Evolutionary conservation across 2,113 vertebrate genomes (phyloP), one percentile per base, ranked within the genome.

Genomic region (Opisthocomus hoazin): DNA sequence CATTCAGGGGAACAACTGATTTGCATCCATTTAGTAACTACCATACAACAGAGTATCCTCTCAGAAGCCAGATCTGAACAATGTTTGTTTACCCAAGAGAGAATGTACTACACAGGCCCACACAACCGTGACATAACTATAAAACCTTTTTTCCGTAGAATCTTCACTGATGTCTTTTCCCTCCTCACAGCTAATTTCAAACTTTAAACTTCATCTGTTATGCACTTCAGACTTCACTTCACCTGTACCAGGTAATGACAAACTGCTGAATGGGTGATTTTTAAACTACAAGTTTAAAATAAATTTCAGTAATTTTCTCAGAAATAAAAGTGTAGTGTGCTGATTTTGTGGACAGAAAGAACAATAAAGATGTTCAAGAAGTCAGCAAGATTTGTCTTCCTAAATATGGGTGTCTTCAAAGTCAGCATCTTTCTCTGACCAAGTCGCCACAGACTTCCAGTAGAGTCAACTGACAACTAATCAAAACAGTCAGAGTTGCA

Each of bases 251-350:
- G 85, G 61, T 48, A 8, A 60, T 22, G 43, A 36, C 5, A 54
- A 78, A 75, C 23, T 56, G 34, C 14, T 57, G 10, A 68, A 74
- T 7, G 26, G 12, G 54, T 24, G 15, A 15, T 48, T 88, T 91
- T 88, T 60, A 34, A 65, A 32, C 10, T 37, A 21, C 6, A 8
- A 5, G 9, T 74, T 88, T 30, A 64, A 85, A 88, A 65, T 10
- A 64, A 36, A 68, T 34, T 37, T 54, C 50, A 74, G 13, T 4
- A 54, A n/a, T 53, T 87, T 87, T 87, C 57, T 77, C 43, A 73
- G 39, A 3, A 57, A 46, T 46, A 34, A 21, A 3, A 8, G 5
- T 30, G 13, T 20, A 50, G 43, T 5, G 4, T 1, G 0, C 29
- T 19, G 34, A 91, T 15, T 45, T 30, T 65, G 34, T 65, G 34